These are phyloP conservation scores for Anticlea derivata DNA, from an alignment of 2,888 invertebrate species.

Conservation along the genomic window DNA sequence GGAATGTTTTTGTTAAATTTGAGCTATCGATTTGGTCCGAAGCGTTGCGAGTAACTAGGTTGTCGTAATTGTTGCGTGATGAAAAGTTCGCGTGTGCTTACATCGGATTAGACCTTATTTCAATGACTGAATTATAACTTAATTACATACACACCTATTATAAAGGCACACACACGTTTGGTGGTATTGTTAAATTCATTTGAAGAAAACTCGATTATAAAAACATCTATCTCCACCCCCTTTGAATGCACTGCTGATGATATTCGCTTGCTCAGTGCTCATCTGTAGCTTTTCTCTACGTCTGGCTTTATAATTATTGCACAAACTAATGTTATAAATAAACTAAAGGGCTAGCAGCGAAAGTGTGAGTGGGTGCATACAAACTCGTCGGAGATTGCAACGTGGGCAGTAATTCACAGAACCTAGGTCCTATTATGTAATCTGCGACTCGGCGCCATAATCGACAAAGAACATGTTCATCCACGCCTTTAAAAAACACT, in stretches of 20 bases:
- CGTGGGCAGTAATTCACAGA: conserved; percentile 32
- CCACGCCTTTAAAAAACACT: conserved; percentile 33
- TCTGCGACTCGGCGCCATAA: conserved; percentile 21
- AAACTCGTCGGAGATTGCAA: conserved; percentile 24
- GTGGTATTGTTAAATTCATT: not conserved
- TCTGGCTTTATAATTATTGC: conserved; percentile 15
- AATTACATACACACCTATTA: conserved; percentile 39
- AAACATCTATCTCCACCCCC: too few relatives aligned
- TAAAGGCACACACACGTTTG: conserved; percentile 18
- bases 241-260: too few relatives aligned
- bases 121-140: conserved; percentile 43
- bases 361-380: conserved; percentile 38
- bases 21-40: conserved; percentile 31
- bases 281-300: not conserved
- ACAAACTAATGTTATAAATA: conserved; percentile 25
- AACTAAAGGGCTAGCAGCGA: conserved; percentile 40
- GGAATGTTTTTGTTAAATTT: conserved; percentile 29
- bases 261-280: too few relatives aligned
- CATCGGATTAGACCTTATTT: conserved; percentile 48
- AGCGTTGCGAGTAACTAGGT: conserved; percentile 33
- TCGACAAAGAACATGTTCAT: conserved; percentile 27
- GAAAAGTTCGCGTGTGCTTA: conserved; percentile 45
- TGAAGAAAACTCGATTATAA: not conserved
- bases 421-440: conserved; percentile 12
- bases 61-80: conserved; percentile 43